These are phyloP conservation scores for Percopsis omiscomaycus DNA, from an alignment of 2,797 vertebrate species.

Conservation along the genomic window DNA sequence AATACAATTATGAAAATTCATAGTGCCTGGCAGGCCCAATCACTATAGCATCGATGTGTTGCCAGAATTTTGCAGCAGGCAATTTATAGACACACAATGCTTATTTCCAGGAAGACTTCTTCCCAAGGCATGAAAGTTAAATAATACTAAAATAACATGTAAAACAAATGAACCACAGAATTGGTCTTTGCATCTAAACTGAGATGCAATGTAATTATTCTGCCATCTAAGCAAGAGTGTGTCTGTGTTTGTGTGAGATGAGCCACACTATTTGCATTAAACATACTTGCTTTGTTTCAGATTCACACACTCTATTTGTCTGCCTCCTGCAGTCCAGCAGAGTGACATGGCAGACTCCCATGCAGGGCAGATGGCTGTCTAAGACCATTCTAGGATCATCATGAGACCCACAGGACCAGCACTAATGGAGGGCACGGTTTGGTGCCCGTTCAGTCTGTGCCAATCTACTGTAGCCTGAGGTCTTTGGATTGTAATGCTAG, in stretches of 20 bases:
- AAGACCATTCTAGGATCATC: conserved; percentile 48
- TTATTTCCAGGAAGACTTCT: no score
- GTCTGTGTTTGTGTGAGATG: no score
- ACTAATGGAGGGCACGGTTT: conserved; percentile 65
- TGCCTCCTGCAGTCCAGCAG: conserved; percentile 19
- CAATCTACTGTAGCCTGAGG: conserved; percentile 45
- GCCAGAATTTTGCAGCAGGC: no score
- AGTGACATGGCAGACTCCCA: conserved; percentile 4
- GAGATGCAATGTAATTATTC: background rate
- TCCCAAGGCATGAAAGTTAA: no score
- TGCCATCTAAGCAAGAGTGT: background rate
- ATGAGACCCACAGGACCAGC: conserved; percentile 48
- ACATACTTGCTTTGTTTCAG: conserved; percentile 8
- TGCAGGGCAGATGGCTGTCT: conserved; percentile 62
- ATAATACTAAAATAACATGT: no score
- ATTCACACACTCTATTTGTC: conserved; percentile 16
- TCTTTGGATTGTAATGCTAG: conserved; percentile 32
- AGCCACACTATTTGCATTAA: no score
- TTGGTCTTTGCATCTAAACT: no score
- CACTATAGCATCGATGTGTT: no score
- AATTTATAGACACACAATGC: no score
- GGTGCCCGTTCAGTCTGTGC: conserved; percentile 50
- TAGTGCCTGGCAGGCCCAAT: no score
- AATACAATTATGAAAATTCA: no score
- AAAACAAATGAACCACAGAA: no score